phyloP scores from a whole-genome alignment of 2,113 vertebrate species.

The Rallus limicola region DNA sequence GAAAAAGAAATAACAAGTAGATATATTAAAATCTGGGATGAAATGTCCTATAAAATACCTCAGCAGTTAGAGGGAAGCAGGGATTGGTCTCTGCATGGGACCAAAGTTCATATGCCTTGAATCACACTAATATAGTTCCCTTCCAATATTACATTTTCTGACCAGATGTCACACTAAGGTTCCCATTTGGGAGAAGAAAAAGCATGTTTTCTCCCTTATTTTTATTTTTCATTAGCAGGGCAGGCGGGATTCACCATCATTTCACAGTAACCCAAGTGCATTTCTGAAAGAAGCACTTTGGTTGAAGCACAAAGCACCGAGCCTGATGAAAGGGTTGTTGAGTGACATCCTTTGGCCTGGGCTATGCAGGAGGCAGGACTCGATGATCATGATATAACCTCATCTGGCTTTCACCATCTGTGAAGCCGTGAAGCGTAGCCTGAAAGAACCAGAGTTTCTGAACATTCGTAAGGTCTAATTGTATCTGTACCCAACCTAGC shows the following conservation, averaged over 20 bases:
- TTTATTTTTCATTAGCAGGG: neutral
- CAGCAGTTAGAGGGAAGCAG: neutral
- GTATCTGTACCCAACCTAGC: neutral
- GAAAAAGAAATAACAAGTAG: neutral
- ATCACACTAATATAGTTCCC: rapidly evolving
- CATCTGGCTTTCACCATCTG: conserved; percentile 22
- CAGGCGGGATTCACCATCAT: neutral
- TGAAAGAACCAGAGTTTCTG: conserved; percentile 2
- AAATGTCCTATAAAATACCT: neutral
- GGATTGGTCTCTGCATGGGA: neutral
- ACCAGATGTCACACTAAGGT: neutral
- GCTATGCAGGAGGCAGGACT: neutral
- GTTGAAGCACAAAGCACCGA: neutral
- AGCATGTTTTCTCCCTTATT: neutral
- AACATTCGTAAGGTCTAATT: neutral
- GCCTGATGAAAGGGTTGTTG: neutral
- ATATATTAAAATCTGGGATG: neutral
- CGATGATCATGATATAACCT: neutral
- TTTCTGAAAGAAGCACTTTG: neutral
- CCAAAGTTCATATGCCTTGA: neutral
- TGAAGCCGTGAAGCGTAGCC: neutral
- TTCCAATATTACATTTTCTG: neutral
- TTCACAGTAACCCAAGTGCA: neutral
- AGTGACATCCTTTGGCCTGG: neutral
- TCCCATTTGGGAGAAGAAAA: neutral